Base-by-base conservation (phyloP, 2,888 invertebrate genomes). In the Cephus pygmeus region DNA sequence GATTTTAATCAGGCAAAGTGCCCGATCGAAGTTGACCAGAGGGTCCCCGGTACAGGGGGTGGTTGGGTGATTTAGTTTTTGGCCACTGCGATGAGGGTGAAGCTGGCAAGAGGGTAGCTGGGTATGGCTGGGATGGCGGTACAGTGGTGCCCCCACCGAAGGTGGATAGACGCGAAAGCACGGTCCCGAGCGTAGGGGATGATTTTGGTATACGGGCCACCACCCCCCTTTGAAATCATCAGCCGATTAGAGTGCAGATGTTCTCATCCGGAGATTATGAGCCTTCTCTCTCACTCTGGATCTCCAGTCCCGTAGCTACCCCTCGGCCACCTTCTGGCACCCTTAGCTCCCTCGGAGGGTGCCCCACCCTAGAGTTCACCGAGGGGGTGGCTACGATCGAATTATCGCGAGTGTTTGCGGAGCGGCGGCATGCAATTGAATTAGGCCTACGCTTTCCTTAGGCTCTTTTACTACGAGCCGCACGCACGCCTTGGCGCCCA, bases 341-440 rank as follows among this genome's bases (percentile, higher is more conserved):
- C 76, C 75, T 69, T 12, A 9, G 4, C 36, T 33, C n/a, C 31
- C 12, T 23, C 23, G 73, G 40, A 74, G 69, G 73, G 69, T 40
- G 76, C 15, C 34, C 15, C 34, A 30, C 56, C 23, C 56, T 23
- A 2, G 23, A 23, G 23, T 56, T 23, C 9, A 9, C 56, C 4
- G 34, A 12, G 56, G 56, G 56, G 88, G 86, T 84, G 85, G 85
- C 80, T 87, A 86, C 87, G 90, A 91, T 91, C 90, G 91, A 91
- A 91, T 91, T 91, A 91, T 91, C 91, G 90, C 88, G 90, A 91
- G 91, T 91, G 91, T 91, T 91, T 91, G 91, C 88, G 90, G 89
- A 91, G 88, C 89, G 89, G 88, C 87, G 87, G 88, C 87, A 82
- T 90, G 87, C 91, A 91, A 91, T 91, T 88, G 91, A 91, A 91